Evolutionary conservation across 2,113 vertebrate species (phyloP).

Genomic region (Corythornis vintsioides): DNA sequence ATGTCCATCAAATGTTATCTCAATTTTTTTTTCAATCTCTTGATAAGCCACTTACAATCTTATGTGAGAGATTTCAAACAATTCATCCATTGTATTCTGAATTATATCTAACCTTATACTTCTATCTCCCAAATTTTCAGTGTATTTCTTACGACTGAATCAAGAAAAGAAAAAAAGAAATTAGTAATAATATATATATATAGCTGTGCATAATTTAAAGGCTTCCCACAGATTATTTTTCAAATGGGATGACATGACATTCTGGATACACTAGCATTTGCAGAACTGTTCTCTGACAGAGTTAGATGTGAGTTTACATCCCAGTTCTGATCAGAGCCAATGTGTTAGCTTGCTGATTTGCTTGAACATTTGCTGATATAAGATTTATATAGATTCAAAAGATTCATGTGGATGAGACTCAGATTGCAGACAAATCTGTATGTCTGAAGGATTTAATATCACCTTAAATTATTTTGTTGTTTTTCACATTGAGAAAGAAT

Average conservation of each 20-base stretch:
- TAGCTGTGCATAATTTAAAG: not conserved
- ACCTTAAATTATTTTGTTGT: not conserved
- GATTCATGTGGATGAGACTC: not conserved
- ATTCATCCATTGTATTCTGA: constrained; percentile 55
- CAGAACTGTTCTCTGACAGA: not conserved
- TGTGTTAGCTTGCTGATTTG: not conserved
- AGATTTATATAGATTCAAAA: not conserved
- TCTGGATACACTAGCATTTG: not conserved
- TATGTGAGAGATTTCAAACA: constrained; percentile 24
- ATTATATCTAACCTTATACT: constrained; percentile 30
- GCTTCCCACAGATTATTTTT: not conserved
- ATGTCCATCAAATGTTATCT: constrained; percentile 38
- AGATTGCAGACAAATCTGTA: not conserved
- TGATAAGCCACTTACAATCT: constrained; percentile 8
- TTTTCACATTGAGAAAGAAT: not conserved
- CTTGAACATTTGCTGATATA: not conserved
- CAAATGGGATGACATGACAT: not conserved
- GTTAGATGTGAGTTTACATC: not conserved
- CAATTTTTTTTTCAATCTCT: constrained; percentile 2
- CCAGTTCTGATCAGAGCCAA: not conserved
- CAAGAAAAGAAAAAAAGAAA: not conserved
- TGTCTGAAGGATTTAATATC: not conserved
- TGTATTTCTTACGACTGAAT: not conserved
- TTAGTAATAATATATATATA: not conserved
- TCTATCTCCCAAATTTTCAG: not conserved